Conservation (phyloP, 2,888 invertebrate genomes). For the Acrobasis consociella region DNA sequence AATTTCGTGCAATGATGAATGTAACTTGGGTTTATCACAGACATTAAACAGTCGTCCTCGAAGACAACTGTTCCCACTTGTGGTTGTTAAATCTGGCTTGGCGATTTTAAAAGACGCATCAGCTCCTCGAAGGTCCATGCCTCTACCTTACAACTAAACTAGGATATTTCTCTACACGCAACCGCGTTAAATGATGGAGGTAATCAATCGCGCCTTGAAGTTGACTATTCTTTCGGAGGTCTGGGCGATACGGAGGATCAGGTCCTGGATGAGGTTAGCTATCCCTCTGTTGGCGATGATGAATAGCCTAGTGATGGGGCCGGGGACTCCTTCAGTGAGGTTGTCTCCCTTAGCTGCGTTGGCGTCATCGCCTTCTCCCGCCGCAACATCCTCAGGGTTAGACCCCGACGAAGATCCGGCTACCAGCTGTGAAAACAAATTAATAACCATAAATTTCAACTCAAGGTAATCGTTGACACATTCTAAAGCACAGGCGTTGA, state of each 20-base stretch:
- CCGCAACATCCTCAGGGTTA: constrained; percentile 61
- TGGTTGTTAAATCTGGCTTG: constrained; percentile 14
- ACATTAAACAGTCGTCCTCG: constrained; percentile 6
- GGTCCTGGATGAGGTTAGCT: constrained; percentile 93
- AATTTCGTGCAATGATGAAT: constrained; percentile 17
- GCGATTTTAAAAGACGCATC: constrained; percentile 25
- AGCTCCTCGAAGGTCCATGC: constrained; percentile 29
- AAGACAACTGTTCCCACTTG: constrained; percentile 1
- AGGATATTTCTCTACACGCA: constrained; percentile 59
- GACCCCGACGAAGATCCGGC: constrained; percentile 87
- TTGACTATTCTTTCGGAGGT: constrained; percentile 96
- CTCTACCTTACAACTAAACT: constrained; percentile 50
- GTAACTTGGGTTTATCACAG: constrained; percentile 20
- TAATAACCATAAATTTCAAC: not conserved
- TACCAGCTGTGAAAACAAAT: constrained; percentile 84
- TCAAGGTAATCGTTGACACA: constrained; percentile 23
- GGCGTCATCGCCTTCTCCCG: constrained; percentile 75
- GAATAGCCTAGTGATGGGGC: constrained; percentile 92
- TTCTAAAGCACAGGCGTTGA: constrained; percentile 23
- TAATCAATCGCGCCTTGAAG: constrained; percentile 96
- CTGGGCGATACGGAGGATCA: constrained; percentile 94
- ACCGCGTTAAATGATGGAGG: constrained; percentile 90
- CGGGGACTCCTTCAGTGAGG: constrained; percentile 92
- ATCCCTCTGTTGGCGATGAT: constrained; percentile 94
- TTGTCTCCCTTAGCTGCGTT: constrained; percentile 85